phyloP scores from a whole-genome alignment of 2,888 invertebrate species.

The Podotricha telesiphe region DNA sequence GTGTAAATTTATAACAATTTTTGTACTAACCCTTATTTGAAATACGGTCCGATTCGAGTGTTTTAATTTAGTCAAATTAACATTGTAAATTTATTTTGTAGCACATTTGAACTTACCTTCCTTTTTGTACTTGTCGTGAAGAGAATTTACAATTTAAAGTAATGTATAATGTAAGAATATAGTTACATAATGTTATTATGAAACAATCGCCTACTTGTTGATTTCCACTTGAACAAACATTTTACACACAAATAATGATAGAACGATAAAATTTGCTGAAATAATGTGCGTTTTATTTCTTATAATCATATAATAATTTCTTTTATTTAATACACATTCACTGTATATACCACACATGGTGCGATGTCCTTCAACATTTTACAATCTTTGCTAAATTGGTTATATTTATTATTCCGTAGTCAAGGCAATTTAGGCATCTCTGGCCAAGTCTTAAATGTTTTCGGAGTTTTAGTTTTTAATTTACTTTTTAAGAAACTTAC shows the following conservation, averaged over 20 bases:
- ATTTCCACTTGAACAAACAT: background rate
- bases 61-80: slow-evolving; percentile 24
- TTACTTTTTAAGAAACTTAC: no score
- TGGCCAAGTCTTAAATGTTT: no score
- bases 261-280: no score
- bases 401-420: no score
- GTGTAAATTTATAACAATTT: background rate
- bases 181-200: background rate
- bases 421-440: no score
- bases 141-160: background rate
- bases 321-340: no score
- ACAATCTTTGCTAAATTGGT: no score
- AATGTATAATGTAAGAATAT: background rate
- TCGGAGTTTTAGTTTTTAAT: no score
- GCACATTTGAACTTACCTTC: slow-evolving; percentile 1
- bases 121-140: background rate
- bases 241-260: no score
- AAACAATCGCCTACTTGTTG: background rate
- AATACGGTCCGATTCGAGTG: background rate
- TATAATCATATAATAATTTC: no score
- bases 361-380: no score
- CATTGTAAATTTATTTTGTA: background rate
- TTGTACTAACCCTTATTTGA: background rate
- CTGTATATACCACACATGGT: no score
- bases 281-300: background rate